These are phyloP conservation scores for Colaptes auratus DNA, from an alignment of 2,113 vertebrate genomes.

Conservation along the genomic window DNA sequence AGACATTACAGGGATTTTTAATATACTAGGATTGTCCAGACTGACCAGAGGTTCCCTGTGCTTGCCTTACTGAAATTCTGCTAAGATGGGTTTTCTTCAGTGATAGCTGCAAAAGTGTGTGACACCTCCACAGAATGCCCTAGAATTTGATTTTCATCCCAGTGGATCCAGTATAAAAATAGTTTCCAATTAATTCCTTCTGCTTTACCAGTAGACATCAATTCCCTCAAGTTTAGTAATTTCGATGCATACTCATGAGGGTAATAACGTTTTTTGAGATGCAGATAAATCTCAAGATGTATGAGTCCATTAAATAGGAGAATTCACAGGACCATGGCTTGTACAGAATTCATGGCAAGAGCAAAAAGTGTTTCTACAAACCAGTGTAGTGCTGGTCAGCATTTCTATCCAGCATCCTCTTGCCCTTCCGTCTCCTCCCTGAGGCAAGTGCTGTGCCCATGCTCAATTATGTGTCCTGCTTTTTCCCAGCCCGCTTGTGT, in stretches of 20 bases:
- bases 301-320: neutral
- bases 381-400: neutral
- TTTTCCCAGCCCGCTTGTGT: neutral
- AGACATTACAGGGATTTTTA: neutral
- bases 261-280: neutral
- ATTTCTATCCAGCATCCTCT: neutral
- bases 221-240: conserved; percentile 6
- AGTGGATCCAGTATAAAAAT: conserved; percentile 17
- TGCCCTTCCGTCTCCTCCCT: neutral
- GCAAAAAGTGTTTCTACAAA: neutral
- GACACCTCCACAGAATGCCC: neutral
- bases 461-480: neutral
- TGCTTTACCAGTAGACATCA: neutral
- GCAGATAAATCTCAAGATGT: neutral
- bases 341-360: neutral
- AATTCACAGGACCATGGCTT: neutral
- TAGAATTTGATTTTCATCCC: conserved; percentile 34
- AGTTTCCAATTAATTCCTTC: conserved; percentile 23
- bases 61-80: neutral
- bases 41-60: neutral
- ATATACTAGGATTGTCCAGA: neutral
- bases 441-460: neutral
- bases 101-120: neutral
- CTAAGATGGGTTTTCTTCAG: neutral
- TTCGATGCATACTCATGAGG: neutral